Base-by-base conservation (phyloP, 2,888 invertebrate species). In the Lamellibrachia columna region DNA sequence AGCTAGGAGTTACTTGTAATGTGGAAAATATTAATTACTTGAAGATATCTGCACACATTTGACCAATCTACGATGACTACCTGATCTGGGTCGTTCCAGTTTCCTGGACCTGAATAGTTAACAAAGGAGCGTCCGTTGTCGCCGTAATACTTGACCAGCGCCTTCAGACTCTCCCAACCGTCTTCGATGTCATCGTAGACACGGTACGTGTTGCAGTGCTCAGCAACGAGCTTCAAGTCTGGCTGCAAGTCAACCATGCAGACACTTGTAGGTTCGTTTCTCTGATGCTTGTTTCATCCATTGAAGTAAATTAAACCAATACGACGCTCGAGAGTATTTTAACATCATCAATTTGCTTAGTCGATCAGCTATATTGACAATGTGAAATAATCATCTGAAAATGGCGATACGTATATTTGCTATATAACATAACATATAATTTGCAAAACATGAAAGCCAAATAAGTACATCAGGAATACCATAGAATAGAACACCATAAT, bases 101-200 rank as follows among this genome's bases (percentile, higher is more conserved):
- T 52, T 15, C 94, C 94, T 4, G 93, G 93, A 22, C 92, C 75
- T 7, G 94, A 98, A 96, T 98, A 98, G 75, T 98, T 98, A 93
- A 98, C 98, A 95, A 99, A 98, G 52, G 97, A 97, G 96, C 99
- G 98, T 97, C 99, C 98, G 97, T 98, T 98, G 96, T 98, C 98
- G 94, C 98, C 99, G 97, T 98, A 99, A 97, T 98, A 99, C 97
- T 99, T 98, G 95, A 99, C 98, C 94, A 99, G 98, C 96, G 97
- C 98, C 96, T 98, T 98, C 94, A 99, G 98, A 96, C 98, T 98
- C 58, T 97, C 97, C 98, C 98, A 99, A 58, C 98, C 98, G 96
- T 99, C 99, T 96, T 98, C 98, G 94, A 99, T 98, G 96, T 99
- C 99, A 96, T 98, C 98, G 95, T 98, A 99, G 96, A 98, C 99